Conservation (phyloP, 2,113 vertebrate species). For the Oreochromis spilurus region DNA sequence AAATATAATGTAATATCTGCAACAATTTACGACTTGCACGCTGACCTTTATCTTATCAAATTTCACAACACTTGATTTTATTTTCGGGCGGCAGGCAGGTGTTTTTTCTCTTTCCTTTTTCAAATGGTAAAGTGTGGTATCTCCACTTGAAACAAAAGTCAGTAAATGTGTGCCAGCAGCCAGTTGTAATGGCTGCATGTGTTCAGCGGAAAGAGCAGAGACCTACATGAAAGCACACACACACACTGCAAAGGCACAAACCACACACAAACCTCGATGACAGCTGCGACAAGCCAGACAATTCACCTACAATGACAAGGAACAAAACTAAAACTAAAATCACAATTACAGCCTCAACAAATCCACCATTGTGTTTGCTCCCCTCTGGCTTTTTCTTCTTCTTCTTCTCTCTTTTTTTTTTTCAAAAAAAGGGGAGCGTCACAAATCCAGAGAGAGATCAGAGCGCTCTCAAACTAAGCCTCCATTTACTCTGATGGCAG, state of each 20-base stretch:
- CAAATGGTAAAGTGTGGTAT: neutral
- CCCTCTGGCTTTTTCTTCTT: conserved; percentile 1
- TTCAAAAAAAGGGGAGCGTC: neutral
- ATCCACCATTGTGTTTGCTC: conserved; percentile 47
- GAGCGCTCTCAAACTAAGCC: conserved; percentile 50
- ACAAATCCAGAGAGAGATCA: conserved; percentile 59
- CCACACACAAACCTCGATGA: conserved; percentile 29
- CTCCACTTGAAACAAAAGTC: neutral
- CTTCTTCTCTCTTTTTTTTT: neutral
- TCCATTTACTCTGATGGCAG: conserved; percentile 58
- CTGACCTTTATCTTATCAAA: neutral
- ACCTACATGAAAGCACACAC: conserved; percentile 25
- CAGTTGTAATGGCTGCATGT: conserved; percentile 2
- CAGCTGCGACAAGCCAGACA: conserved; percentile 42
- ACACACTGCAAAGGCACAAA: conserved; percentile 9
- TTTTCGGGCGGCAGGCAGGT: neutral
- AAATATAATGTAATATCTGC: neutral
- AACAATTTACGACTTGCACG: neutral
- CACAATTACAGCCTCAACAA: conserved; percentile 47
- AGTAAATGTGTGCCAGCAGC: neutral
- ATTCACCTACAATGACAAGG: conserved; percentile 54
- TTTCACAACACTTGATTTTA: neutral
- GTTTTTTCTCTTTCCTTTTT: neutral
- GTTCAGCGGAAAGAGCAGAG: neutral
- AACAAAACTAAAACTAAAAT: conserved; percentile 43